Evolutionary conservation across 1,140 invertebrate species (phyloP), one percentile per base, ranked within the genome.

Genomic region (Polypedilum vanderplanki): DNA sequence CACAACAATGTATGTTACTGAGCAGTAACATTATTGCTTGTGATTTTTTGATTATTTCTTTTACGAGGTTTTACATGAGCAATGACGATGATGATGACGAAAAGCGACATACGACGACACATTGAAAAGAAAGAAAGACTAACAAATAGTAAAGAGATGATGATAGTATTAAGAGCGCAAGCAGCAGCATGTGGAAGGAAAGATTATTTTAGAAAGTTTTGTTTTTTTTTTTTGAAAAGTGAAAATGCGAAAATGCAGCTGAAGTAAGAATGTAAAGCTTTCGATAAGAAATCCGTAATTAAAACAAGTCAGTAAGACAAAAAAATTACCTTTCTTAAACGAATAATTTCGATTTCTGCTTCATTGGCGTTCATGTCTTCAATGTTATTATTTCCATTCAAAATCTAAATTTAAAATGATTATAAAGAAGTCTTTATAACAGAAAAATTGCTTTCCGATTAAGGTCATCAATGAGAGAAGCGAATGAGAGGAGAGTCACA

Each of bases 321-420:
- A n/a, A 57, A 57, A 57, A 57, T 70, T 70, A 70, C 65, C 65
- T 70, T 18, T 70, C 65, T 70, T 22, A 70, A 22, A 3, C 65
- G 65, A 18, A 70, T n/a, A 20, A 70, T 70, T 70, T 70, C 65
- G 20, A 70, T 70, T 70, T 70, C 65, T 20, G 20, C 65, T 18
- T 70, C 65, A 70, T 70, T 70, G 17, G 65, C n/a, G 65, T 18
- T 57, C 10, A 17, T 57, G 46, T 57, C 46, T 33, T 33, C 46
- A 57, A 57, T 57, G n/a, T 12, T n/a, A 57, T n/a, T n/a, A 57
- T 57, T 57, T 57, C 46, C 46, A 57, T 57, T 57, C 12, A 57
- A 57, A 57, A 57, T n/a, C 46, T 57, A 57, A 57, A 57, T n/a
- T 57, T n/a, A 46, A 46, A 46, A 57, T 57, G 12, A 57, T n/a